Percentiles rank a stretch among this genome's conserved stretches.
phyloP scores from a whole-genome alignment of 2,797 vertebrate genomes.

The Arnoldichthys spilopterus region DNA sequence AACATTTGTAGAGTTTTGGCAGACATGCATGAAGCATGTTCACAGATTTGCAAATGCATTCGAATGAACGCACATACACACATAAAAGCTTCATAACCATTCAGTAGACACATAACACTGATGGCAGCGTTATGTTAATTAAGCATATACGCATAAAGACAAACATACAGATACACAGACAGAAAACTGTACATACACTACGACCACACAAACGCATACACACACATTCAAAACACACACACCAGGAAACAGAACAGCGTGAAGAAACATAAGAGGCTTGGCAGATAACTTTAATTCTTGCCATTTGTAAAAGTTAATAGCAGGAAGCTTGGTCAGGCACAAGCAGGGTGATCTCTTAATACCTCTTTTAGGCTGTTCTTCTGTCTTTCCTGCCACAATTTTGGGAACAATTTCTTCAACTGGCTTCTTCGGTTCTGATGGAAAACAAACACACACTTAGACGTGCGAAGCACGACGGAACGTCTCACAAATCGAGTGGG shows the following conservation, averaged over 20 bases:
- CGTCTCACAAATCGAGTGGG: neutral
- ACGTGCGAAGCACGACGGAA: constrained; percentile 22
- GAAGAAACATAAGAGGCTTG: neutral
- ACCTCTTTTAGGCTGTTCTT: constrained; percentile 67
- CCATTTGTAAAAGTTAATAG: constrained; percentile 14
- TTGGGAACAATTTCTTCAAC: constrained; percentile 69
- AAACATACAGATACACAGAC: constrained; percentile 17
- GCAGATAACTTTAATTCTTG: neutral
- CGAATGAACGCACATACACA: constrained; percentile 62
- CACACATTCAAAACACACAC: neutral
- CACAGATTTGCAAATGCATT: constrained; percentile 62
- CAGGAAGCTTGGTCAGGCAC: constrained; percentile 30
- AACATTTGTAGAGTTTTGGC: constrained; percentile 33
- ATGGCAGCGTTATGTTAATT: constrained; percentile 34
- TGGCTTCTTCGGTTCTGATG: constrained; percentile 66
- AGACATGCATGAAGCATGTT: constrained; percentile 39
- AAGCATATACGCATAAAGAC: neutral
- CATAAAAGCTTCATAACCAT: neutral
- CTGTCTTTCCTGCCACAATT: constrained; percentile 57
- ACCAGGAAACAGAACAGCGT: constrained; percentile 12
- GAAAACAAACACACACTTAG: constrained; percentile 61
- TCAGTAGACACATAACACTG: neutral
- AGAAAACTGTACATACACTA: neutral
- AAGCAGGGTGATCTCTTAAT: constrained; percentile 51
- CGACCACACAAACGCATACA: neutral